Conservation (phyloP, 2,888 invertebrate genomes). For the Mellilla xanthometata region DNA sequence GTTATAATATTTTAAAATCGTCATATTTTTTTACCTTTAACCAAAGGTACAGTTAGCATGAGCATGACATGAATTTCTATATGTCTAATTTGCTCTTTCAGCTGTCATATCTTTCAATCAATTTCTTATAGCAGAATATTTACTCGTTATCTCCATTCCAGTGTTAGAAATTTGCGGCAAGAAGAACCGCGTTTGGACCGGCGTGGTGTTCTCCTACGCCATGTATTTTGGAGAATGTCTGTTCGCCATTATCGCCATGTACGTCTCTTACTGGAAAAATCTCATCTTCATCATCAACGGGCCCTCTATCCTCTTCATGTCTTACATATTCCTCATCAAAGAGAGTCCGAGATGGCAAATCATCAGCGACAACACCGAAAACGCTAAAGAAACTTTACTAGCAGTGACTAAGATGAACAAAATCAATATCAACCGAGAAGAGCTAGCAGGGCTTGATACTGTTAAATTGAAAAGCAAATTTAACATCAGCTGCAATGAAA, state of each 20-base stretch:
- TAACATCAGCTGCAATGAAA: slow-evolving; percentile 47
- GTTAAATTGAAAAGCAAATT: slow-evolving; percentile 50
- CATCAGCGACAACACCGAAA: slow-evolving; percentile 52
- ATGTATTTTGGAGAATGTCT: slow-evolving; percentile 59
- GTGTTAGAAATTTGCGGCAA: slow-evolving; percentile 64
- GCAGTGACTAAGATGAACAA: slow-evolving; percentile 54
- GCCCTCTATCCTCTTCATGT: slow-evolving; percentile 53
- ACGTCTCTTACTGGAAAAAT: slow-evolving; percentile 61
- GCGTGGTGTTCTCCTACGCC: slow-evolving; percentile 57
- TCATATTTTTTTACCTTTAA: too few relatives aligned
- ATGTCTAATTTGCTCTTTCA: too few relatives aligned
- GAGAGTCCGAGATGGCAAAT: slow-evolving; percentile 71
- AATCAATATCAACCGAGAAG: slow-evolving; percentile 47
- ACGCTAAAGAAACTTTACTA: slow-evolving; percentile 51
- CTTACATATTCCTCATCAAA: slow-evolving; percentile 46
- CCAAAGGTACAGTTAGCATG: too few relatives aligned
- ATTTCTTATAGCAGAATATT: too few relatives aligned
- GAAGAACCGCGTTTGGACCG: slow-evolving; percentile 53
- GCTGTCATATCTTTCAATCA: too few relatives aligned
- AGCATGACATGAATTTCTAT: too few relatives aligned
- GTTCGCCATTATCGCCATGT: slow-evolving; percentile 59
- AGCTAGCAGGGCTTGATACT: slow-evolving; percentile 46
- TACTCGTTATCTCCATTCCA: too few relatives aligned
- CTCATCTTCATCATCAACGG: slow-evolving; percentile 57
- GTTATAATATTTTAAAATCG: too few relatives aligned